Evolutionary conservation across 2,113 vertebrate genomes (phyloP).

Genomic region (Peromyscus maniculatus): DNA sequence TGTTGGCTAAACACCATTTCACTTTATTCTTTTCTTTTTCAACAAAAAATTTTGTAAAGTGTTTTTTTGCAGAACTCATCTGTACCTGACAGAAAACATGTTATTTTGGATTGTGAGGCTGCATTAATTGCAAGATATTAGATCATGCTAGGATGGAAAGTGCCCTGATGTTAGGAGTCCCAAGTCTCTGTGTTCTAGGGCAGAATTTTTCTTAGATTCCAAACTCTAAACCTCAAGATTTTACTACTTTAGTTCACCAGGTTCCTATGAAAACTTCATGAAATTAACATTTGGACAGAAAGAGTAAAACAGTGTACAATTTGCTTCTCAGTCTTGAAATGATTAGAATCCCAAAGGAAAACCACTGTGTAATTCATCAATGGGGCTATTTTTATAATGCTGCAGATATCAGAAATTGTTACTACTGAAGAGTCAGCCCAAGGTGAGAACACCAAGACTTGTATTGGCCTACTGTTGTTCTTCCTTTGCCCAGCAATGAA

Average conservation of each 20-base stretch:
- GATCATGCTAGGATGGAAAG: not conserved
- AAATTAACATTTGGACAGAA: not conserved
- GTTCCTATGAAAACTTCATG: not conserved
- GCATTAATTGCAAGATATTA: too few species aligned
- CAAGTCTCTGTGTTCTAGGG: not conserved
- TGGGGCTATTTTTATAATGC: not conserved
- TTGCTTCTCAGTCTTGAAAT: not conserved
- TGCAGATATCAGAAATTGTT: not conserved
- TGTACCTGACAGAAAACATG: too few species aligned
- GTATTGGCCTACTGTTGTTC: too few species aligned
- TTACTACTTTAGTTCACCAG: not conserved
- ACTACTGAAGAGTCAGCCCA: not conserved
- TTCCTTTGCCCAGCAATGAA: not conserved
- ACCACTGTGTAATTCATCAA: not conserved
- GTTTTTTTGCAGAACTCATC: too few species aligned
- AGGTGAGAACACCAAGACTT: too few species aligned
- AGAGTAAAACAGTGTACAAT: not conserved
- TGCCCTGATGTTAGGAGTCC: not conserved
- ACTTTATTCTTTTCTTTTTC: too few species aligned
- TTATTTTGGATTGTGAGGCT: too few species aligned
- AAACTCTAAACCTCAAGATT: not conserved
- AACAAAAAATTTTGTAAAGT: too few species aligned
- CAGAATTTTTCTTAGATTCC: not conserved
- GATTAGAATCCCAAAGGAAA: not conserved
- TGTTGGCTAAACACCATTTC: too few species aligned